Evolutionary conservation across 2,888 invertebrate species (phyloP), one percentile per base, ranked within the genome.

Genomic region (Amphipoea oculea): DNA sequence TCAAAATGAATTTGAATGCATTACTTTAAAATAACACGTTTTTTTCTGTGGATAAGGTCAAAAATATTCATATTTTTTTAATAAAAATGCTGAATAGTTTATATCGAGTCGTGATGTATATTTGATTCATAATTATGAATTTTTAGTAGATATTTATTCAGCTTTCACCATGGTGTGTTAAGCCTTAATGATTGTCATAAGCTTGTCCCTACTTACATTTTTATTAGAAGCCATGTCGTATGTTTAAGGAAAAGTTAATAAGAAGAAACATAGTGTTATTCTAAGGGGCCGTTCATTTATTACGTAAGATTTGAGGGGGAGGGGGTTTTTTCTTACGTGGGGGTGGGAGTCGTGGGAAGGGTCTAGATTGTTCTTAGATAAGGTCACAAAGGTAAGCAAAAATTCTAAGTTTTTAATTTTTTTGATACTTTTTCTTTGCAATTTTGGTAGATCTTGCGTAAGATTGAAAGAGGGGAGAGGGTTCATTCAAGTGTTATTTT

Each of bases 141-240:
- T 71, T 81, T 88, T 73, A 72, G 29, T 76, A 14, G 54, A 73
- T 67, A 69, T 77, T 88, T 86, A 73, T 79, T 57, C 71, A 75
- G 83, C 82, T 88, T 88, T 88, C 89, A 80, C 85, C 73, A 40
- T 51, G 29, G 5, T 42, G 12, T 83, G 29, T 42, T 72, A 73
- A 67, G 11, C 2, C 36, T 73, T 60, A 79, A 79, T 79, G 42
- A 23, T 23, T 71, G 12, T 71, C 23, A 84, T 45, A 73, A 60
- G 54, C 42, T 42, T 70, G 60, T 76, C 12, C 2, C 20, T 20
- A 17, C 14, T 29, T 23, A 57, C 7, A 65, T 62, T 62, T 66
- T 73, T 66, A 79, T 79, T 79, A 77, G 48, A 78, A 23, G 78
- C n/a, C 2, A 29, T 78, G 4, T 45, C n/a, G 9, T 48, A 45